Conservation (phyloP, 2,888 invertebrate genomes). For the Litoditis marina region DNA sequence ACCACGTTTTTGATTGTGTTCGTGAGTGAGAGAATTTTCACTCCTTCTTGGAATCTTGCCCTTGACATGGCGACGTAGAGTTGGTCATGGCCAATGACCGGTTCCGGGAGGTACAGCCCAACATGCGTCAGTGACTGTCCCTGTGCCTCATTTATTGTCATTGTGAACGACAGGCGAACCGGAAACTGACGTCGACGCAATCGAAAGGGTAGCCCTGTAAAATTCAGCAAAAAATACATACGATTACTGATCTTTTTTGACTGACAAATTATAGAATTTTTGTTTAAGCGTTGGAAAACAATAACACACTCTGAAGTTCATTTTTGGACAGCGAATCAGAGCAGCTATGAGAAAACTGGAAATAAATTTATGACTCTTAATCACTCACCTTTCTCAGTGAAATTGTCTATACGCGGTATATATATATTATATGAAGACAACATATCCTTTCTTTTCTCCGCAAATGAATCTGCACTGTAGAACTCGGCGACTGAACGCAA, state of each 20-base stretch:
- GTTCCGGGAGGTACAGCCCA: constrained; percentile 24
- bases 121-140: constrained; percentile 43
- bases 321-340: too few species aligned
- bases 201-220: constrained; percentile 3
- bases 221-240: background rate
- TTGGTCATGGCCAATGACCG: constrained; percentile 54
- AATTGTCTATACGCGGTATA: too few species aligned
- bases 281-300: too few species aligned
- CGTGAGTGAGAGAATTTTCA: too few species aligned
- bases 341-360: too few species aligned
- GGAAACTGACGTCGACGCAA: constrained; percentile 6
- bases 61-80: constrained; percentile 48
- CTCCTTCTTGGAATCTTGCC: constrained; percentile 1
- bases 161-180: constrained; percentile 46
- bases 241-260: too few species aligned
- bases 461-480: constrained; percentile 4
- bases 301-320: too few species aligned
- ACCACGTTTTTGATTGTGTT: too few species aligned
- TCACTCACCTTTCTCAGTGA: too few species aligned
- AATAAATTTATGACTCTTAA: too few species aligned
- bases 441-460: constrained; percentile 3
- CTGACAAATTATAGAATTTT: too few species aligned
- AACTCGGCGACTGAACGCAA: background rate
- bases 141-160: constrained; percentile 59
- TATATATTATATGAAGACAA: too few species aligned